Evolutionary conservation across 2,113 vertebrate species (phyloP), one percentile per base, ranked within the genome.

Genomic region (Columba livia): DNA sequence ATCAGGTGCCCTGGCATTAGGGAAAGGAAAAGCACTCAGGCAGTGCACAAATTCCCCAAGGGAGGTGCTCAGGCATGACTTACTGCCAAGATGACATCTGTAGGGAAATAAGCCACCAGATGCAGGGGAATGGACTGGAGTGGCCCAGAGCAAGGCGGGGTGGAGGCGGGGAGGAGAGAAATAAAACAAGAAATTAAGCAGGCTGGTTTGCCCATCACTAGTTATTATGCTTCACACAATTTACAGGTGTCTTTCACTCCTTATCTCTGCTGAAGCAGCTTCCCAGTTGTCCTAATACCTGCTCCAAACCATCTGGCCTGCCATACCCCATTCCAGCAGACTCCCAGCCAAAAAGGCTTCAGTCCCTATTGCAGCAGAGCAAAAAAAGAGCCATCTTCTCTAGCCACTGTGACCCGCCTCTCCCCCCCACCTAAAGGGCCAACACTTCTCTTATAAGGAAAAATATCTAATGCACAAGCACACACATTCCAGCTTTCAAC

Each of bases 71-170:
- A 58, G 77, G 31, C 65, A 8, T 85, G 56, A 92, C 42, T 78
- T 79, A 87, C 70, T 92, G 71, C 73, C 89, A 81, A 84, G 62
- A 92, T 66, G 60, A 92, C 74, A 89, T 78, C 66, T 93, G 80
- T 47, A 79, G 70, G 70, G 83, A 96, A 92, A 95, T 79, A 89
- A 89, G 54, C 81, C 34, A 88, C 83, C 77, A 86, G 79, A 84
- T 90, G 71, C 74, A 78, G 29, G 12, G 28, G 67, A 94, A 93
- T 29, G 74, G 71, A 91, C 72, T 90, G 58, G 24, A 80, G 31
- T 20, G 51, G 38, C 32, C 38, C 86, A 96, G 50, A 88, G 54
- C 71, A 86, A 90, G 44, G 8, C 2, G 44, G 17, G 17, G 44
- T 32, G 21, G 10, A 10, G 6, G 17, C 7, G 4, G 12, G 11